Evolutionary conservation across 2,113 vertebrate species (phyloP).

Genomic region (Gasterosteus nipponicus): DNA sequence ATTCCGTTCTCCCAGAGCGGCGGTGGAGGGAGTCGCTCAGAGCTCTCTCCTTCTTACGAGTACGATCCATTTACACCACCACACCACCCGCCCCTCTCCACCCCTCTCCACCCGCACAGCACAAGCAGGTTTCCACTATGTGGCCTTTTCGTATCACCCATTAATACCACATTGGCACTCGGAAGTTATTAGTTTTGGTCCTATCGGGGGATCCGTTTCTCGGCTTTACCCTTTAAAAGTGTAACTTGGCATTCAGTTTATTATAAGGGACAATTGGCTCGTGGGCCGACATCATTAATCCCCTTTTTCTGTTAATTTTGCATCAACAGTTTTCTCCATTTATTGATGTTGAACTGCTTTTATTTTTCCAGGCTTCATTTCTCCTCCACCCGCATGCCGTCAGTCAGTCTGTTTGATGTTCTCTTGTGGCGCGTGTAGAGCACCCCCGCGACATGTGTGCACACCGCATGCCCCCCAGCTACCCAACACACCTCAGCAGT

Average conservation of each 20-base stretch:
- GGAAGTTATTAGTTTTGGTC: slow-evolving; percentile 8
- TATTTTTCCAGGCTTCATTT: neutral
- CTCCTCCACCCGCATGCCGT: slow-evolving; percentile 15
- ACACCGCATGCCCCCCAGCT: neutral
- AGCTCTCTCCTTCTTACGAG: slow-evolving; percentile 95
- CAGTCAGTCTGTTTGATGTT: too few relatives aligned
- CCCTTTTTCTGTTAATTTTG: neutral
- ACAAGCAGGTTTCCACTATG: slow-evolving; percentile 40
- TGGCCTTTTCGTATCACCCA: neutral
- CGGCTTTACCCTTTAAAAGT: too few relatives aligned
- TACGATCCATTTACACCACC: slow-evolving; percentile 86
- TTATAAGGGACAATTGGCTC: too few relatives aligned
- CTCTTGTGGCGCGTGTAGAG: neutral
- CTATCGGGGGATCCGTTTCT: too few relatives aligned
- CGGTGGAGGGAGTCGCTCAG: slow-evolving; percentile 89
- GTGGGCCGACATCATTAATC: neutral
- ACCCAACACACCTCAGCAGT: neutral
- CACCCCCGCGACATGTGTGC: neutral
- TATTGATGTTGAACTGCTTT: neutral
- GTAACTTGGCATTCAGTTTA: too few relatives aligned
- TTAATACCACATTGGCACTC: slow-evolving; percentile 42
- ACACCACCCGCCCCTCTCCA: too few relatives aligned
- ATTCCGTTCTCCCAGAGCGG: slow-evolving; percentile 97
- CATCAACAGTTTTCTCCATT: neutral
- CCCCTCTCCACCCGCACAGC: neutral